A percentile compares a stretch with the other conserved stretches of the same genome.
These are phyloP conservation scores for Meandrina meandrites DNA, from an alignment of 92 coral and sea anemone genomes.

Conservation along the genomic window DNA sequence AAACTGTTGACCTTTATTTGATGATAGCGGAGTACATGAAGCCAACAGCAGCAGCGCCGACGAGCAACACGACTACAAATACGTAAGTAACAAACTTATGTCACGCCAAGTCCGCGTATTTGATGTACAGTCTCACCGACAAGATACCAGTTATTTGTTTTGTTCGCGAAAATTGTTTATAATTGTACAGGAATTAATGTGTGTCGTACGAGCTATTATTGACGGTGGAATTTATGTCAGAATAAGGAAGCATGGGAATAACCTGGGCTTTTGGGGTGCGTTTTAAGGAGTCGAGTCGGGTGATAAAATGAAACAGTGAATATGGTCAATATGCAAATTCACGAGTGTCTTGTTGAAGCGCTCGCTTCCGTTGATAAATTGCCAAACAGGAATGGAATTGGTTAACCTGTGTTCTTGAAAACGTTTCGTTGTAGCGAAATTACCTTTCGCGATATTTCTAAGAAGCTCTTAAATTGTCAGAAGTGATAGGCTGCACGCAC, in stretches of 20 bases:
- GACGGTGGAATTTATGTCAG: background rate
- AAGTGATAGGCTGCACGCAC: background rate
- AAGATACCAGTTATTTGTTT: background rate
- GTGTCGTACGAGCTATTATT: background rate
- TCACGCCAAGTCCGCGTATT: background rate
- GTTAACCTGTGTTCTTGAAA: too few species aligned
- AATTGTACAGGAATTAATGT: too few species aligned
- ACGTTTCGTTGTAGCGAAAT: too few species aligned
- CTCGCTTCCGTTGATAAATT: background rate
- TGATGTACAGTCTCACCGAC: background rate
- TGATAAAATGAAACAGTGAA: too few species aligned
- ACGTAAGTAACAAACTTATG: background rate
- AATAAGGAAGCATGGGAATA: too few species aligned
- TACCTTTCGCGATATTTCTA: background rate
- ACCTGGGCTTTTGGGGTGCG: too few species aligned
- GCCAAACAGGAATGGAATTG: background rate
- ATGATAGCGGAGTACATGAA: background rate
- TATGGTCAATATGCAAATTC: too few species aligned
- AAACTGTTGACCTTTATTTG: slow-evolving; percentile 24
- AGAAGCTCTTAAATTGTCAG: background rate
- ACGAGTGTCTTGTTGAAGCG: too few species aligned
- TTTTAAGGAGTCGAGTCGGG: too few species aligned
- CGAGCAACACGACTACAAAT: background rate
- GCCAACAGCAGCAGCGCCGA: background rate
- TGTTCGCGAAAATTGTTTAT: background rate